Base-by-base conservation (phyloP, 2,888 invertebrate genomes). In the Blastobasis lacticolella region DNA sequence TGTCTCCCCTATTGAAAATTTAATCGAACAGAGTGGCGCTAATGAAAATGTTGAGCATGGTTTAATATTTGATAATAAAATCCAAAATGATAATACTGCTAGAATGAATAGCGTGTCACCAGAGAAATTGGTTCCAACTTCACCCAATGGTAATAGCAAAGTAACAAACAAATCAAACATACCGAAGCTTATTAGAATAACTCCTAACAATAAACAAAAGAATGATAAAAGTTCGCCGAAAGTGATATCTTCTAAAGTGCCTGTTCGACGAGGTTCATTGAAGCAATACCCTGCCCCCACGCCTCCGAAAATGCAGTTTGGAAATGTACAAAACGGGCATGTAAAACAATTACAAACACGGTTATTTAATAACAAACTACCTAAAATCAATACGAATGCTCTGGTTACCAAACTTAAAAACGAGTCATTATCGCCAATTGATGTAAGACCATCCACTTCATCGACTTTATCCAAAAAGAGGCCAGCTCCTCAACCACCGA, bases 271-370 rank as follows among this genome's bases (percentile, higher is more conserved):
- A 54, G 66, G 71, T 51, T 85, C 86, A 37, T 49, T 77, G 41
- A 87, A 88, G 59, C 81, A 82, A 57, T 75, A 82, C 57, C 78
- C 81, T 50, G 81, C 84, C 4, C 87, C 87, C 4, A 71, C 77
- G n/a, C 87, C 88, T 37, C 85, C 85, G n/a, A 88, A 84, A 71
- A 55, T 73, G 43, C 83, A 85, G 54, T 89, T 89, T 59, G 82
- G 85, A 37, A 82, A 81, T 58, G 71, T 89, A 54, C 84, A 82
- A 70, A 88, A 73, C 60, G 89, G 89, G 9, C 80, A 81, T 55
- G 88, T 89, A 1, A 88, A 86, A 62, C 85, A 88, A 59, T 65
- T 89, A 54, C 89, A 89, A 69, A 79, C 81, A 43, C 77, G 78
- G 57, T 64, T 89, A 49, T 87, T 89, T 54, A 82, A 75, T 60